phyloP scores from a whole-genome alignment of 53 echinoderm and acorn worm genomes.

The Echinarachnius parma region DNA sequence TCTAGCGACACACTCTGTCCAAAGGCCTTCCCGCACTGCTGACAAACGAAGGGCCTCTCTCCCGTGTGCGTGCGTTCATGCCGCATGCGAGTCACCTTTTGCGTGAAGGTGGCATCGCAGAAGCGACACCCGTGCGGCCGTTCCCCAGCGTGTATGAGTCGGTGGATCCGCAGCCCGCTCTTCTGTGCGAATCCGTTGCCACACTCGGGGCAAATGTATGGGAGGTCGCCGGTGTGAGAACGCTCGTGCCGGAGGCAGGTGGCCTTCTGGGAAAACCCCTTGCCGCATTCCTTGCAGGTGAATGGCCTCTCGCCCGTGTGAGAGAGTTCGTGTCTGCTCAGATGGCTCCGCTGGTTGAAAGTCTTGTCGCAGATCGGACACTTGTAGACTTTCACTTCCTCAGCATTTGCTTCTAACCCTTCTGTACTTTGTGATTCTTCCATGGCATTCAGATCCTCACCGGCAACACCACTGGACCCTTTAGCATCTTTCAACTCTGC shows the following conservation, averaged over 20 bases:
- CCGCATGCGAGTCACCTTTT: conserved; percentile 35
- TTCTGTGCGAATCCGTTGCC: conserved; percentile 55
- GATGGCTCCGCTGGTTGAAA: conserved; percentile 45
- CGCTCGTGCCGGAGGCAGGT: conserved; percentile 39
- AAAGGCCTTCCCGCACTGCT: conserved; percentile 51
- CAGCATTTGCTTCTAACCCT: not conserved
- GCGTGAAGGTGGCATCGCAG: conserved; percentile 37
- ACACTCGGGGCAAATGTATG: conserved; percentile 54
- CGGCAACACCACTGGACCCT: conserved; percentile 18
- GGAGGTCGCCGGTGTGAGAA: conserved; percentile 40
- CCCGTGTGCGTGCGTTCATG: conserved; percentile 45
- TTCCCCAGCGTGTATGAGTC: conserved; percentile 40
- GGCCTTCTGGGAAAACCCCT: conserved; percentile 47
- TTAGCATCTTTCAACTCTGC: conserved; percentile 19
- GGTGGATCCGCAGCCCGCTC: conserved; percentile 50
- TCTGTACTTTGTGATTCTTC: not conserved
- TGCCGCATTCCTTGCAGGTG: conserved; percentile 53
- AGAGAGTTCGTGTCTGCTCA: conserved; percentile 37
- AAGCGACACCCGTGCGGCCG: conserved; percentile 36
- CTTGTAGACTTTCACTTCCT: conserved; percentile 12
- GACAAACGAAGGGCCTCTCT: conserved; percentile 33
- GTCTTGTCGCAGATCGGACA: conserved; percentile 50
- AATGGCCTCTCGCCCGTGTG: conserved; percentile 45
- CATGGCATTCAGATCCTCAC: not conserved
- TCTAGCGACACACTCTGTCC: conserved; percentile 32